phyloP scores from a whole-genome alignment of 2,888 invertebrate species.

The Therioaphis trifolii region DNA sequence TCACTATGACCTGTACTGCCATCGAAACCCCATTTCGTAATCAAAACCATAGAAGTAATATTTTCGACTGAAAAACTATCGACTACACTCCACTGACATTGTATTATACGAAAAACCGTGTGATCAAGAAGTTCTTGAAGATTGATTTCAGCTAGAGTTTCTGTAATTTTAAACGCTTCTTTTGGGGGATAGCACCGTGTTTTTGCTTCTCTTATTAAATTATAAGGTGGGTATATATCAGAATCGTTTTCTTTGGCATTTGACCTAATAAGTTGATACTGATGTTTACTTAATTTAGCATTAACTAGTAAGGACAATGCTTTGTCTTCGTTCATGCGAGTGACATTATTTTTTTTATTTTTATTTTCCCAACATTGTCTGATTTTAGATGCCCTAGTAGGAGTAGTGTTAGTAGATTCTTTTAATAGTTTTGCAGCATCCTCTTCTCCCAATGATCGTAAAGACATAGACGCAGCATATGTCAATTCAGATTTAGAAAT shows the following conservation, averaged over 20 bases:
- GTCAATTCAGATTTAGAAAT: slow-evolving; percentile 12
- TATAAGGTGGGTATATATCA: neutral
- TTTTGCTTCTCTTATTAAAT: slow-evolving; percentile 7
- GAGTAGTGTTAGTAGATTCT: neutral
- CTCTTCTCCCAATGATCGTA: slow-evolving; percentile 5
- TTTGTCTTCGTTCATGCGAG: neutral
- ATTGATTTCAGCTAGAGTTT: slow-evolving; percentile 19
- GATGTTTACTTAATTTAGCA: neutral
- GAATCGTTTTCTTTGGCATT: slow-evolving; percentile 27
- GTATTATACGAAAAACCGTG: slow-evolving; percentile 28
- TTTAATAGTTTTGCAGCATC: slow-evolving; percentile 7
- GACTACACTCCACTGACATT: slow-evolving; percentile 24
- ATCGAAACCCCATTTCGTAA: slow-evolving; percentile 34
- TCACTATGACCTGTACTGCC: slow-evolving; percentile 27
- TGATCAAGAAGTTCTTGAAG: slow-evolving; percentile 32
- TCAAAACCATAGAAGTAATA: slow-evolving; percentile 22
- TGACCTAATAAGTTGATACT: slow-evolving; percentile 6
- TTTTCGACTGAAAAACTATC: slow-evolving; percentile 27
- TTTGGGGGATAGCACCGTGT: slow-evolving; percentile 4
- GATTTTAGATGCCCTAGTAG: neutral
- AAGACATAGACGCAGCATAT: neutral
- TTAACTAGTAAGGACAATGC: slow-evolving; percentile 7
- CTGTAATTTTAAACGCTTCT: too few relatives aligned
- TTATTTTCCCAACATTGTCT: slow-evolving; percentile 9
- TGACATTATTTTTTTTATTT: neutral